phyloP scores from a whole-genome alignment of 1,140 invertebrate species.

The Pseudobourletiella spinata region DNA sequence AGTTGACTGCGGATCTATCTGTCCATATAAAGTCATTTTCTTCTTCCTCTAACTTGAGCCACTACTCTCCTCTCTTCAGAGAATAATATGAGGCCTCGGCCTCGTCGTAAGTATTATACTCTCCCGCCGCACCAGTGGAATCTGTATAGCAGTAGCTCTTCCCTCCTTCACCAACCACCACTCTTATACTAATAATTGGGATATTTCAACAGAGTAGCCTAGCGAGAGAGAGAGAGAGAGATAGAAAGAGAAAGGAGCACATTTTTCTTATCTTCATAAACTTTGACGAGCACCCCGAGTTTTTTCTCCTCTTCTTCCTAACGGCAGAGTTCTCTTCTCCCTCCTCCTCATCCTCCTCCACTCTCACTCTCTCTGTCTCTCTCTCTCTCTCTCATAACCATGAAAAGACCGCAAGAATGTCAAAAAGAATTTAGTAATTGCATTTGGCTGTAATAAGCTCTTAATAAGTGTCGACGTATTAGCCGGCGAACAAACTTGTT shows the following conservation, averaged over 20 bases:
- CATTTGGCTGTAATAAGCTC: constrained; percentile 31
- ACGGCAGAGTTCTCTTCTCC: background rate
- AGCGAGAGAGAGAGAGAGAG: too few relatives aligned
- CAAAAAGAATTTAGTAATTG: constrained; percentile 31
- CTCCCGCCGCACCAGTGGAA: too few relatives aligned
- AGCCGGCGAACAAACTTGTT: constrained; percentile 24
- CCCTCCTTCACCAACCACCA: too few relatives aligned
- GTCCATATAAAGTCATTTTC: background rate
- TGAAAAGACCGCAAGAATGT: constrained; percentile 21
- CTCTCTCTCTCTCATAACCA: background rate
- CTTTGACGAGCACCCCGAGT: constrained; percentile 13
- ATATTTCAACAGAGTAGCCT: background rate
- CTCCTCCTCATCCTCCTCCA: background rate
- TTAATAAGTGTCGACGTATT: constrained; percentile 33
- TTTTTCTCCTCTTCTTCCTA: background rate
- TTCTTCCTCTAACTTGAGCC: too few relatives aligned
- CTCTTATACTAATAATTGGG: background rate
- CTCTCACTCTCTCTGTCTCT: background rate
- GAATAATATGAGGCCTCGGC: too few relatives aligned
- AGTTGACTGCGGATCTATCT: background rate
- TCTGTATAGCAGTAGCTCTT: background rate
- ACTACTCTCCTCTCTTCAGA: too few relatives aligned
- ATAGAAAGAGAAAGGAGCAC: background rate
- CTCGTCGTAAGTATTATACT: too few relatives aligned
- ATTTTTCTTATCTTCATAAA: constrained; percentile 27